Base-by-base conservation (phyloP, 2,888 invertebrate genomes). In the Aplocera efformata region DNA sequence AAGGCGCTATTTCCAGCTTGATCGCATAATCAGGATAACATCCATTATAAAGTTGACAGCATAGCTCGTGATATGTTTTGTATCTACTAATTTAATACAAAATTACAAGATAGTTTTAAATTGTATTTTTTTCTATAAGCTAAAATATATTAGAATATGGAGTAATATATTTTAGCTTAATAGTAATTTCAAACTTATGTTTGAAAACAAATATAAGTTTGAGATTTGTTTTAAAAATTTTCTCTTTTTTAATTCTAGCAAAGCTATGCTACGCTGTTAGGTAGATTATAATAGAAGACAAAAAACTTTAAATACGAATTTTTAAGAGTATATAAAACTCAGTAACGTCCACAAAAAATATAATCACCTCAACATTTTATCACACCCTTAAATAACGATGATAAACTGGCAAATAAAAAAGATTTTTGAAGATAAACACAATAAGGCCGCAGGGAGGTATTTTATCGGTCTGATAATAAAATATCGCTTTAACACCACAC, bases 321-420 rank as follows among this genome's bases (percentile, higher is more conserved):
- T 10, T 21, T 23, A 23, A n/a, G 10, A 28, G 31, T 11, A 8
- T 13, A 34, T 21, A 8, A 34, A 35, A 3, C 40, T 40, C 28
- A 30, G 38, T 32, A 17, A 32, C 30, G 33, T 28, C 24, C 23
- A 56, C 53, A 60, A 57, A 62, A 56, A 53, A 56, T 47, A 50
- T 56, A 42, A 48, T 48, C 50, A 52, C 51, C 70, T 72, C 58
- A 65, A 64, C 57, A 63, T 75, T 76, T 82, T 83, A 82, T 79
- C 75, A 60, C 60, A 56, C 56, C 71, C 65, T 69, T 84, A 82
- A 83, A 82, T 81, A 80, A 82, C 65, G 67, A 74, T 79, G 83
- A 83, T 82, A 80, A 78, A 81, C 69, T 66, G 64, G 55, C 67
- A 66, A 75, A 79, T 78, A 78, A 84, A 85, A 75, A 79, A 77